These are phyloP conservation scores for Periparus ater DNA, from an alignment of 2,797 vertebrate genomes.

Conservation along the genomic window DNA sequence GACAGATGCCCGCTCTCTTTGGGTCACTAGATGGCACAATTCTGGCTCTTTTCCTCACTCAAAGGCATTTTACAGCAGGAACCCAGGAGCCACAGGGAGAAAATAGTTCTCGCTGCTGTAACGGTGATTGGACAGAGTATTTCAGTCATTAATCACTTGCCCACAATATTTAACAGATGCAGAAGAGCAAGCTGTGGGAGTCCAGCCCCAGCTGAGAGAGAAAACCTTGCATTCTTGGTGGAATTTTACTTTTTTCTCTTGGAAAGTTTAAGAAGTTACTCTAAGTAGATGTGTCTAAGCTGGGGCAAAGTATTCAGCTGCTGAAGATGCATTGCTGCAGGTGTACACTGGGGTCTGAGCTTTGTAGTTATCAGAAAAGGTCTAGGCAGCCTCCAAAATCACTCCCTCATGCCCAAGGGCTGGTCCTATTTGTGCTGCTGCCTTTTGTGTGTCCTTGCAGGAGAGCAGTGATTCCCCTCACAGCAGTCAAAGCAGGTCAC, in stretches of 20 bases:
- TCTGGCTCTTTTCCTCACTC: not conserved
- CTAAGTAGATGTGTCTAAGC: not conserved
- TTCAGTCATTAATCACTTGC: not conserved
- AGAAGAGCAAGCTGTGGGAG: not conserved
- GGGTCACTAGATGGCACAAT: slow-evolving; percentile 33
- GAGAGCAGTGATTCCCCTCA: not conserved
- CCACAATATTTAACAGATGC: not conserved
- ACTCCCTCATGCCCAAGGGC: not conserved
- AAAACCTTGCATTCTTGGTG: not conserved
- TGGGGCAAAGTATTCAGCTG: not conserved
- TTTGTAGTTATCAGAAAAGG: not conserved
- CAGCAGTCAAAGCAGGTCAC: not conserved
- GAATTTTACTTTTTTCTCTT: not conserved
- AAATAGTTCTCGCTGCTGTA: not conserved
- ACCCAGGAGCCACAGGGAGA: not conserved
- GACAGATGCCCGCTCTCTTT: not conserved
- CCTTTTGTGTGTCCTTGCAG: not conserved
- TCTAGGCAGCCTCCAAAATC: not conserved
- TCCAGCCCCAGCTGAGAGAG: not conserved
- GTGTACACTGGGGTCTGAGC: not conserved
- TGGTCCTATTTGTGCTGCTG: not conserved
- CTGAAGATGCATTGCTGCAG: not conserved
- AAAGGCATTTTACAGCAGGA: not conserved
- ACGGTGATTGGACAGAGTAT: not conserved
- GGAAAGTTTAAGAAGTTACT: not conserved